These are phyloP conservation scores for Aplidium turbinatum DNA, from an alignment of 23 tunicate species.

Conservation along the genomic window DNA sequence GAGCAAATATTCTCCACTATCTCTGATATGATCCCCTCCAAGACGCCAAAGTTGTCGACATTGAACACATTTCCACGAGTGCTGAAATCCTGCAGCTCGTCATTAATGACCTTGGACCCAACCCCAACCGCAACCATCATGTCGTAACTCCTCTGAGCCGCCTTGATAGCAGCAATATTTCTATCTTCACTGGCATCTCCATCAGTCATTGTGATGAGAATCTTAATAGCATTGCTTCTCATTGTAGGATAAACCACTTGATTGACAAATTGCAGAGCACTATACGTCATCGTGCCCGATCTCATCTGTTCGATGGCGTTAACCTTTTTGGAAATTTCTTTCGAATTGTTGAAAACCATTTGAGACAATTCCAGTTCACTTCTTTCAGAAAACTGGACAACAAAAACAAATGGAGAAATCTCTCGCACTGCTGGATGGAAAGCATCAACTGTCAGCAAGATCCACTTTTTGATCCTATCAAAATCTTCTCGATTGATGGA, in stretches of 20 bases:
- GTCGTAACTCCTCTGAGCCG: slow-evolving; percentile 61
- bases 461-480: slow-evolving; percentile 63
- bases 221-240: slow-evolving; percentile 58
- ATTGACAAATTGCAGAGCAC: slow-evolving; percentile 69
- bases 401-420: slow-evolving; percentile 50
- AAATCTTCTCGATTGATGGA: slow-evolving; percentile 81
- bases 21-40: slow-evolving; percentile 49
- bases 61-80: slow-evolving; percentile 30
- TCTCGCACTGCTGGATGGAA: slow-evolving; percentile 40
- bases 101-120: slow-evolving; percentile 54
- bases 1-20: slow-evolving; percentile 64
- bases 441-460: slow-evolving; percentile 57
- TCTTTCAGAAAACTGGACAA: slow-evolving; percentile 76
- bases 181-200: slow-evolving; percentile 87
- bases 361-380: slow-evolving; percentile 54
- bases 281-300: slow-evolving; percentile 86
- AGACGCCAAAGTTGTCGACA: slow-evolving; percentile 59
- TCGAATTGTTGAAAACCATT: slow-evolving; percentile 5
- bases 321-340: slow-evolving; percentile 42
- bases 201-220: slow-evolving; percentile 90
- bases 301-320: slow-evolving; percentile 60
- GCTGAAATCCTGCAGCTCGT: slow-evolving; percentile 64
- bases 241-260: slow-evolving; percentile 40
- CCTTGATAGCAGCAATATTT: slow-evolving; percentile 52
- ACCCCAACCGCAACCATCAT: slow-evolving; percentile 86